These are phyloP conservation scores for Trachelipus rathkii DNA, from an alignment of 1,140 invertebrate species.

Conservation along the genomic window DNA sequence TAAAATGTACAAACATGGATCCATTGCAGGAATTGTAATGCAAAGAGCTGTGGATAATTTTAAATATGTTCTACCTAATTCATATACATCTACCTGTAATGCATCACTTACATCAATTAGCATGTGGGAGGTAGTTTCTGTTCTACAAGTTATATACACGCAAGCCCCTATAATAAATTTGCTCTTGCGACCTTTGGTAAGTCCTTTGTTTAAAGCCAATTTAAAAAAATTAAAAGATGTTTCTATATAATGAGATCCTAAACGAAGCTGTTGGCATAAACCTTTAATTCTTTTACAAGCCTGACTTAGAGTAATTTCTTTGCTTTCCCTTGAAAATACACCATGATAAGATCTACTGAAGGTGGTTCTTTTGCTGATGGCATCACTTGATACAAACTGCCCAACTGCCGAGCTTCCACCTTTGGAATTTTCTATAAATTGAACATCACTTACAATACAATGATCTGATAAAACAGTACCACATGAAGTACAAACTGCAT, in stretches of 20 bases:
- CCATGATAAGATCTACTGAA: conserved; percentile 65
- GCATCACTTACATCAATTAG: conserved; percentile 98
- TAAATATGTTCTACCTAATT: conserved; percentile 87
- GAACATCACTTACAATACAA: conserved; percentile 91
- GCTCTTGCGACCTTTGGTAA: conserved; percentile 86
- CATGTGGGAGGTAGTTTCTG: conserved; percentile 88
- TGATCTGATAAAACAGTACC: conserved; percentile 93
- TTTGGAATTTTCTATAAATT: conserved; percentile 88
- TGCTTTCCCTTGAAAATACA: conserved; percentile 76
- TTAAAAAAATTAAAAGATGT: conserved; percentile 95
- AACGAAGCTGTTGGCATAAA: conserved; percentile 69
- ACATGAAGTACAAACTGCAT: conserved; percentile 93
- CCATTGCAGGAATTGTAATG: conserved; percentile 88
- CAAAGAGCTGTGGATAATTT: conserved; percentile 80
- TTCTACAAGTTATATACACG: conserved; percentile 93
- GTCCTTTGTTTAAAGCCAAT: conserved; percentile 73
- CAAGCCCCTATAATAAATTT: conserved; percentile 94
- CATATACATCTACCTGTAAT: conserved; percentile 91
- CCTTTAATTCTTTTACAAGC: conserved; percentile 75
- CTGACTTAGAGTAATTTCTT: conserved; percentile 82
- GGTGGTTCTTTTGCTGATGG: conserved; percentile 66
- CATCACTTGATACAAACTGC: conserved; percentile 85
- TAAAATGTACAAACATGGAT: conserved; percentile 47
- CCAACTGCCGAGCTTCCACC: conserved; percentile 83
- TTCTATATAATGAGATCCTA: conserved; percentile 88